phyloP scores from a whole-genome alignment of 2,888 invertebrate species.

The Amphipyra tragopoginis region DNA sequence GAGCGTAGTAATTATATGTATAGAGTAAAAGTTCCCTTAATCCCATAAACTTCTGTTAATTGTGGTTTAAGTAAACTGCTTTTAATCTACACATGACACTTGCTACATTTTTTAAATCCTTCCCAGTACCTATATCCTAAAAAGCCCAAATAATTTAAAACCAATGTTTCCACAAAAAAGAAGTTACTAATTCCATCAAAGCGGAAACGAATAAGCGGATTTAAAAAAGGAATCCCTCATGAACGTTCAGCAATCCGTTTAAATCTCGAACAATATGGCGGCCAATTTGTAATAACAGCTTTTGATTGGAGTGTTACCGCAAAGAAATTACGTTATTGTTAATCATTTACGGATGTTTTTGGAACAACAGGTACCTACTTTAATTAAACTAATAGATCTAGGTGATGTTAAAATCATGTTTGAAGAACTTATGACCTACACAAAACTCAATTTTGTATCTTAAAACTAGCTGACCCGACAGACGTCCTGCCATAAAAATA shows the following conservation, averaged over 20 bases:
- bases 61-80: too few species aligned
- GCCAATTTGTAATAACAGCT: not conserved
- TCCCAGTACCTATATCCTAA: not conserved
- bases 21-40: too few species aligned
- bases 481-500: too few species aligned
- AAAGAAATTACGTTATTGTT: conserved; percentile 6
- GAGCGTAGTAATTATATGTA: too few species aligned
- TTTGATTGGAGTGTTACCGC: not conserved
- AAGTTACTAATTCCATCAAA: not conserved
- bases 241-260: not conserved
- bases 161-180: not conserved
- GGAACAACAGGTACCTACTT: too few species aligned
- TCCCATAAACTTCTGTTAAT: too few species aligned
- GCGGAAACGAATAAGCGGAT: conserved; percentile 7
- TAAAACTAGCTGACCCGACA: too few species aligned
- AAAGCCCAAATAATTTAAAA: not conserved
- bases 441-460: too few species aligned
- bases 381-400: too few species aligned
- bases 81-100: too few species aligned
- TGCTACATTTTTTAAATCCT: not conserved
- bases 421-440: too few species aligned
- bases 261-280: conserved; percentile 7
- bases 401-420: too few species aligned
- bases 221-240: not conserved
- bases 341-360: not conserved